Conservation (phyloP, 2,113 vertebrate species). For the Bungarus multicinctus region DNA sequence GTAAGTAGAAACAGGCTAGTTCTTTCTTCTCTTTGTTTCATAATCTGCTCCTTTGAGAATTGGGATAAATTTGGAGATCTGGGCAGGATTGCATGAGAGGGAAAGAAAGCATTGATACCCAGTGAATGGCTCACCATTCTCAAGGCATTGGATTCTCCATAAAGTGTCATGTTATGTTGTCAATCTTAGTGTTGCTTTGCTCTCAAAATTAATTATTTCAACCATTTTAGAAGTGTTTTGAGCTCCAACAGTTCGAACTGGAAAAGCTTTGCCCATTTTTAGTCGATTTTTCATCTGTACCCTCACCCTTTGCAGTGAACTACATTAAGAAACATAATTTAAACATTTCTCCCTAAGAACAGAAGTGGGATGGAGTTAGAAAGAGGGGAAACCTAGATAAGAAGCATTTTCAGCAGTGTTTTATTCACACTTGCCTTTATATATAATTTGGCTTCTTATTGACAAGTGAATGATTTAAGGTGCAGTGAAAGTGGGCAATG, state of each 20-base stretch:
- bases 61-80: neutral
- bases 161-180: neutral
- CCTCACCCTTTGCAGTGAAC: neutral
- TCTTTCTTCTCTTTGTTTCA: neutral
- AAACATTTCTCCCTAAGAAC: neutral
- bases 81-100: neutral
- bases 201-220: neutral
- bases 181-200: neutral
- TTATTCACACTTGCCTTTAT: neutral
- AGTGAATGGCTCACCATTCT: neutral
- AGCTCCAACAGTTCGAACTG: neutral
- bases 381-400: neutral
- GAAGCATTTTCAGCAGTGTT: accelerated
- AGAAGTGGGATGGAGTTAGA: neutral
- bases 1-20: neutral
- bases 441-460: neutral
- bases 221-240: neutral
- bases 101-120: neutral
- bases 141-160: neutral
- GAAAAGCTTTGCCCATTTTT: neutral
- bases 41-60: neutral
- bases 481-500: neutral
- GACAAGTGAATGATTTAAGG: neutral
- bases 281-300: neutral
- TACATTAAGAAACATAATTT: accelerated